Evolutionary conservation across 2,113 vertebrate genomes (phyloP), one percentile per base, ranked within the genome.

Genomic region (Meleagris gallopavo): DNA sequence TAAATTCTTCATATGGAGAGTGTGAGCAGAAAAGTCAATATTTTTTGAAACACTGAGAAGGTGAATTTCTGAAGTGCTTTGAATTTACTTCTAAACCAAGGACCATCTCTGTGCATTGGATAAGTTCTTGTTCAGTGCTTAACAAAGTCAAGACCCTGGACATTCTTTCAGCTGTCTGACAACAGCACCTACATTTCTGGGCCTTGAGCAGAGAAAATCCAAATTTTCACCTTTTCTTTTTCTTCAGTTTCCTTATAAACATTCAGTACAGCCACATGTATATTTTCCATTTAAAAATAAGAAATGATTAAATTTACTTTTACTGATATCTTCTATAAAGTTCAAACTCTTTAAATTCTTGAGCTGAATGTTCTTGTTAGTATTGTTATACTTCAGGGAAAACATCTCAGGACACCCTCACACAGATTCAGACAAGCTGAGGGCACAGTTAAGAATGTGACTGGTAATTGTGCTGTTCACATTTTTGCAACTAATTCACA

Each of bases 231-330:
- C 6, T 43, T 81, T 72, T 41, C 9, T 9, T 54, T 54, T 29
- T 54, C 14, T 32, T 38, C 9, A 30, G 25, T 79, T 71, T 76
- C 29, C 1, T 29, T 34, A 30, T 29, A 79, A 74, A 32, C 34
- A 20, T 36, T 54, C 9, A 25, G 3, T 46, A 46, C 8, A 62
- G 16, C 12, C 0, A 0, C 12, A 3, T 21, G 7, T 60, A 10
- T 36, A 45, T 55, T 60, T 75, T 22, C 16, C 41, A 19, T 34
- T 69, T 46, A 11, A 29, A 84, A 85, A 21, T 34, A 62, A 40
- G 24, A 6, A 72, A 45, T 46, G 5, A 21, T 72, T 77, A 22
- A 3, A 45, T 55, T 65, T 50, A 7, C 62, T 83, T 85, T 76
- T 13, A 14, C 19, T 29, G 2, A 3, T 32, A 6, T 21, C 8